Percentiles rank a stretch among this genome's conserved stretches.
These are phyloP conservation scores for Serinus canaria DNA, from an alignment of 2,113 vertebrate genomes.

Conservation along the genomic window DNA sequence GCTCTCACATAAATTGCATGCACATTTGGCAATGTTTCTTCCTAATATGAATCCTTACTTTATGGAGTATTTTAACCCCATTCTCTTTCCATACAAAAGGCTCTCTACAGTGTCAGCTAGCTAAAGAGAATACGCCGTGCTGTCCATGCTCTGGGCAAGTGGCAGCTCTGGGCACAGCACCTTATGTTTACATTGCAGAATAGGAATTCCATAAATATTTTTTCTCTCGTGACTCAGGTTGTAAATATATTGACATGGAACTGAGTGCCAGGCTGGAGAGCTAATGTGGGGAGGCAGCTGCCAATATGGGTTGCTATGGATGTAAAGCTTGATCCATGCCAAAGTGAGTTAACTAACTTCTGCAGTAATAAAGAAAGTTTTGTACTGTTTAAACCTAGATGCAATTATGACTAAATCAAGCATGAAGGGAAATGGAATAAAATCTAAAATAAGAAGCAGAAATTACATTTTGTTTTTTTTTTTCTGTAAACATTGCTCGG, in stretches of 20 bases:
- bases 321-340: neutral
- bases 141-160: neutral
- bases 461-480: neutral
- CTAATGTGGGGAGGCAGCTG: neutral
- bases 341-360: neutral
- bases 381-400: neutral
- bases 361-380: neutral
- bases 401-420: neutral
- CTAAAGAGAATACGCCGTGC: neutral
- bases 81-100: neutral
- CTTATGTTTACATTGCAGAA: neutral
- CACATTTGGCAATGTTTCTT: neutral
- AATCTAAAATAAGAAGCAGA: neutral
- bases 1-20: neutral
- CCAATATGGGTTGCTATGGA: neutral
- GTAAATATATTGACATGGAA: neutral
- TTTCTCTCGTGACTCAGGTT: neutral
- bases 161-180: neutral
- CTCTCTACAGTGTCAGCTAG: neutral
- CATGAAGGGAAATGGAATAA: neutral
- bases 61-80: neutral
- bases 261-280: neutral
- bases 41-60: neutral
- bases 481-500: neutral
- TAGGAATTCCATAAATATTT: neutral